Evolutionary conservation across 2,888 invertebrate species (phyloP).

Genomic region (Ashinkailepas kermadecensis): DNA sequence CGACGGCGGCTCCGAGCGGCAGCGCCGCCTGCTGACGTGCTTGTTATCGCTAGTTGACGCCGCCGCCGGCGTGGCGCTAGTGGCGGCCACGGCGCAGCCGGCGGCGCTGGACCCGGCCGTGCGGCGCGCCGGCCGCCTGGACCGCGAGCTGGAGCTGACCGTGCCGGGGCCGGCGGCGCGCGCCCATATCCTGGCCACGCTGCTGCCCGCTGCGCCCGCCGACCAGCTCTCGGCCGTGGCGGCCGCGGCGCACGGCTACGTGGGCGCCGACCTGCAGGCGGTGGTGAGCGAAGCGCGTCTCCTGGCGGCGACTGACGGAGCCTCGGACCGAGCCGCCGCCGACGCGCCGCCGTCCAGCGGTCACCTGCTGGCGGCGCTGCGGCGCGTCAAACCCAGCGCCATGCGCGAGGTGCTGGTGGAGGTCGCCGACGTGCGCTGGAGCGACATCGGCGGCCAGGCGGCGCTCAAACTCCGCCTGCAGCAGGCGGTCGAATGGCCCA

Average conservation of each 20-base stretch:
- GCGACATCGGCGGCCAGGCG: constrained; percentile 86
- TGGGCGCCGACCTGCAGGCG: constrained; percentile 75
- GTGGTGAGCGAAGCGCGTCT: constrained; percentile 9
- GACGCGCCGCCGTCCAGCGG: not conserved
- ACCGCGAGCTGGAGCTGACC: constrained; percentile 70
- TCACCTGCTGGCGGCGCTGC: constrained; percentile 39
- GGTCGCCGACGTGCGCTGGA: constrained; percentile 75
- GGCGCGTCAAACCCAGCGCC: constrained; percentile 68
- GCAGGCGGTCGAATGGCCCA: constrained; percentile 90
- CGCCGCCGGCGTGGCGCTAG: constrained; percentile 52
- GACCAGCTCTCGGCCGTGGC: constrained; percentile 56
- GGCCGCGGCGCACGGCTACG: constrained; percentile 74
- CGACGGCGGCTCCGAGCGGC: constrained; percentile 46
- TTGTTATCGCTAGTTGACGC: not conserved
- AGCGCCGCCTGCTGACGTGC: constrained; percentile 66
- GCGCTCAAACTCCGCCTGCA: constrained; percentile 74
- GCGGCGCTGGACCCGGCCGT: constrained; percentile 66
- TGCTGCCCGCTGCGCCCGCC: constrained; percentile 47
- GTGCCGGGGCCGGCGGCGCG: constrained; percentile 62
- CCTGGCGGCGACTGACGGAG: not conserved
- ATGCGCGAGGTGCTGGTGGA: constrained; percentile 84
- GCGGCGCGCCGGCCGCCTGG: constrained; percentile 67
- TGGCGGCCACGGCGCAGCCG: constrained; percentile 69
- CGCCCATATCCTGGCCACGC: constrained; percentile 57
- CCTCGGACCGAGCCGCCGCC: not conserved